Evolutionary conservation across 2,113 vertebrate species (phyloP).

Genomic region (Phyllostomus discolor): DNA sequence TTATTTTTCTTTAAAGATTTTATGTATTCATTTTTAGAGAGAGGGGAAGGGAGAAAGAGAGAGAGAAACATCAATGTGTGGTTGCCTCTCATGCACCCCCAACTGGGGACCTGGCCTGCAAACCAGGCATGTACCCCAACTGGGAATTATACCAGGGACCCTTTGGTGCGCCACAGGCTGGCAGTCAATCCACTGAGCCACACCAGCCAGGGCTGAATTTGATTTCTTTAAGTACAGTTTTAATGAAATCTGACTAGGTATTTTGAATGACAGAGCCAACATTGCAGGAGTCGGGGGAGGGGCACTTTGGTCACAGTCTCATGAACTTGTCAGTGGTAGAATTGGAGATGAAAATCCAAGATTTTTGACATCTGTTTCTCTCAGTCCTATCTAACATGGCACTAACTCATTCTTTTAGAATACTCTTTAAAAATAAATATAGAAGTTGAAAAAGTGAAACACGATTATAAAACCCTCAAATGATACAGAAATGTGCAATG

Average conservation of each 20-base stretch:
- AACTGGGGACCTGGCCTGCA: no score
- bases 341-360: background rate
- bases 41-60: no score
- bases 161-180: no score
- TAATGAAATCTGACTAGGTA: background rate
- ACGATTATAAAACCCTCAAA: background rate
- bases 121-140: no score
- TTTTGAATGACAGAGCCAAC: background rate
- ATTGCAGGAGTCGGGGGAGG: background rate
- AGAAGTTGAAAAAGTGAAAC: background rate
- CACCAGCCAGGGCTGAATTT: background rate
- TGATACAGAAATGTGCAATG: background rate
- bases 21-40: no score
- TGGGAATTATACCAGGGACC: no score
- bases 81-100: no score
- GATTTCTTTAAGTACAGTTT: background rate
- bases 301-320: background rate
- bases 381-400: background rate
- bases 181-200: no score
- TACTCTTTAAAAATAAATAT: background rate
- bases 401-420: background rate
- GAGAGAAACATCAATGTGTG: no score
- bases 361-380: slow-evolving; percentile 12
- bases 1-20: background rate
- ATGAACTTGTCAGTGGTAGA: background rate